Evolutionary conservation across 2,797 vertebrate genomes (phyloP).

Genomic region (Atherinosoma microstoma): DNA sequence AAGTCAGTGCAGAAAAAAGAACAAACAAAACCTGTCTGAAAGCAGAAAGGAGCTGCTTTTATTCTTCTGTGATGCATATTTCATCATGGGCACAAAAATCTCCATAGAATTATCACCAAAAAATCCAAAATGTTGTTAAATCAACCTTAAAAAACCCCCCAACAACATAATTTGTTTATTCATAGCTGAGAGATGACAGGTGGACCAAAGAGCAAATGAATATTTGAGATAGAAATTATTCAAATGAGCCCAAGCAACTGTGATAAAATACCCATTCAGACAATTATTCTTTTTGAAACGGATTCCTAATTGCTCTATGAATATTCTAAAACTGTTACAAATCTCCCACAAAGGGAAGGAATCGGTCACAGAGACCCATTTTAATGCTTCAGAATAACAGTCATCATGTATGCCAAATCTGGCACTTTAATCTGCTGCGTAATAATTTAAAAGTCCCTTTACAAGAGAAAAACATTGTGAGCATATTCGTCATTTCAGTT

Average conservation of each 20-base stretch:
- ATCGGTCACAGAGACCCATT: conserved; percentile 22
- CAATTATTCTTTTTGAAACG: conserved; percentile 2
- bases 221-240: background rate
- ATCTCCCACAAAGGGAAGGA: conserved; percentile 7
- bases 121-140: background rate
- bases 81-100: conserved; percentile 12
- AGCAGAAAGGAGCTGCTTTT: background rate
- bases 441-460: conserved; percentile 55
- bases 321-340: conserved; percentile 24
- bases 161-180: background rate
- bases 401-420: conserved; percentile 36
- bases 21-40: background rate
- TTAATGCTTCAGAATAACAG: conserved; percentile 20
- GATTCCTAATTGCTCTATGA: conserved; percentile 22
- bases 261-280: conserved; percentile 14
- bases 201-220: conserved; percentile 7
- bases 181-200: background rate
- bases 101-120: conserved; percentile 15
- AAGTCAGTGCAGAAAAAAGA: background rate
- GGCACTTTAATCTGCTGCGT: conserved; percentile 41
- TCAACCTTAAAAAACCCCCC: background rate
- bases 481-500: conserved; percentile 19
- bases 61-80: conserved; percentile 3
- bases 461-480: conserved; percentile 5
- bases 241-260: background rate